Percentiles rank a stretch among this genome's conserved stretches.
Evolutionary conservation across 2,113 vertebrate species (phyloP).

Genomic region (Hystrix brachyura): DNA sequence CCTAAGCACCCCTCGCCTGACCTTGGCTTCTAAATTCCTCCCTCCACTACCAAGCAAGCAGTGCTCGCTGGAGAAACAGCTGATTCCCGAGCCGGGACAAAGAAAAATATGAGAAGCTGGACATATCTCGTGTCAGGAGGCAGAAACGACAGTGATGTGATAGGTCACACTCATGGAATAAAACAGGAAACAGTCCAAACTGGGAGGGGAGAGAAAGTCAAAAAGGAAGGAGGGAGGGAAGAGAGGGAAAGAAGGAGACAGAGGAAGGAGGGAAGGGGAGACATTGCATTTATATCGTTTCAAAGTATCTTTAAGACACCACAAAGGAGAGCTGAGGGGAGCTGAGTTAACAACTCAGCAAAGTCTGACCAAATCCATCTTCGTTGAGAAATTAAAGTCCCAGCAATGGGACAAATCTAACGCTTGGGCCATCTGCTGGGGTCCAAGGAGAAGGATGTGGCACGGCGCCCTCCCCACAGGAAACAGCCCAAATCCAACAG

Average conservation of each 20-base stretch:
- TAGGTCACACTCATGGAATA: fast-evolving
- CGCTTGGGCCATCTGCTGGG: fast-evolving
- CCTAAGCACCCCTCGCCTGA: not conserved
- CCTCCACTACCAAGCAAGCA: not conserved
- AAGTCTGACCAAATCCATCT: fast-evolving
- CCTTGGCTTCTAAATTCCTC: not conserved
- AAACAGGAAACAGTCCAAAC: fast-evolving
- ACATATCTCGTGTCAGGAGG: not conserved
- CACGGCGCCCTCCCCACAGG: fast-evolving
- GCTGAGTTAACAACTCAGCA: not conserved
- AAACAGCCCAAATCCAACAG: fast-evolving
- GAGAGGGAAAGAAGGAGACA: fast-evolving
- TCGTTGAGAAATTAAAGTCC: fast-evolving
- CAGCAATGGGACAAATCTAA: fast-evolving
- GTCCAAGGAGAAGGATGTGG: too few relatives aligned
- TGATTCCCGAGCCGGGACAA: not conserved
- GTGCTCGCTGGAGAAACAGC: fast-evolving
- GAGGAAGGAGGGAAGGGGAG: fast-evolving
- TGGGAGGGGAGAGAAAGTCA: not conserved
- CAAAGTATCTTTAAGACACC: fast-evolving
- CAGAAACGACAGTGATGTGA: not conserved
- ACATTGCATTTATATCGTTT: fast-evolving
- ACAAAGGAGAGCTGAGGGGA: fast-evolving
- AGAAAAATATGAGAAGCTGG: not conserved
- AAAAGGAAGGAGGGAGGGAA: too few relatives aligned